Evolutionary conservation across 2,888 invertebrate species (phyloP), one percentile per base, ranked within the genome.

Genomic region (Macrostomum cliftonense): DNA sequence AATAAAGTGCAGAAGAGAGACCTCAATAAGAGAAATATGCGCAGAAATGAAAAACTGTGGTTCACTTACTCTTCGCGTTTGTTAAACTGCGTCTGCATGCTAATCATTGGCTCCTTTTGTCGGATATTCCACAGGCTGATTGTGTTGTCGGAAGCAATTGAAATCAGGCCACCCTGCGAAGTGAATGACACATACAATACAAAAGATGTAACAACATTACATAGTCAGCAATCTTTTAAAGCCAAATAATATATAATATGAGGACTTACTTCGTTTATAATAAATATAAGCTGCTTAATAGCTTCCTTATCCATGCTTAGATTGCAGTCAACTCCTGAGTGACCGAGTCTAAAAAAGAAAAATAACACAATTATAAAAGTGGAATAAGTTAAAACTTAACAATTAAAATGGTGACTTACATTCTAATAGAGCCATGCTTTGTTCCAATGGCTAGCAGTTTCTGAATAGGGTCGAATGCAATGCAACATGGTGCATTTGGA

Each of bases 391-490:
- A 28, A 28, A 7, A 28, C 9, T 7, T 28, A 28, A 4, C 28
- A 28, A 28, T 9, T 28, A 4, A 28, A 28, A 28, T 28, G 9
- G 28, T 7, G 9, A 28, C 28, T 28, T 85, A 93, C 89, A 93
- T 82, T 76, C 91, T 78, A 60, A 93, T 79, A 60, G 84, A 85
- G 65, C 93, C 93, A 60, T 80, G 79, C 73, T 87, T 88, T 67
- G 91, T 89, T 54, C 95, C 95, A 71, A 97, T 84, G 58, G 89
- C 95, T 67, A 97, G 78, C 55, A 97, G 77, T 71, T 82, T 83
- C 76, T 97, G 95, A 63, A 97, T 82, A 57, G 93, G 91, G 76
- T 97, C 97, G 77, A 85, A 95, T 54, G 93, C 93, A 73, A 95
- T 77, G 52, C 91, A 84, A 59, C 89, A 89, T 46, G 97, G 93